Conservation (phyloP, 2,113 vertebrate genomes). For the Caranx melampygus region DNA sequence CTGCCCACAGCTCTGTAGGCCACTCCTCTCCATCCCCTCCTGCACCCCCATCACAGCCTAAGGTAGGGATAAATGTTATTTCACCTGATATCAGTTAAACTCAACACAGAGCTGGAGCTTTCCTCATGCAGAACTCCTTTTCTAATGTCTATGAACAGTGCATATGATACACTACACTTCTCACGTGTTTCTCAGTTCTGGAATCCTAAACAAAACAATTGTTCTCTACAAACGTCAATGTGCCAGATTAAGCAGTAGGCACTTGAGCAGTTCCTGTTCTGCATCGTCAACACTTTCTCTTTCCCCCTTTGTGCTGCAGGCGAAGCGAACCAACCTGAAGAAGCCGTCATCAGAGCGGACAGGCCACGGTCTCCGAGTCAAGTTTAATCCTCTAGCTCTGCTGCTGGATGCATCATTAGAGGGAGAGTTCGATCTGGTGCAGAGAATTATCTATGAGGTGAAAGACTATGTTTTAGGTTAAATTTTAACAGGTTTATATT, state of each 20-base stretch:
- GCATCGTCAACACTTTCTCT: neutral
- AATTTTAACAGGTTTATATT: too few species aligned
- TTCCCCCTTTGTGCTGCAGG: constrained; percentile 71
- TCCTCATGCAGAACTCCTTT: neutral
- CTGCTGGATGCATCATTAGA: constrained; percentile 96
- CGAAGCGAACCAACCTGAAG: constrained; percentile 97
- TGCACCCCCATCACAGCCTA: constrained; percentile 63
- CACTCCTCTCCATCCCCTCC: constrained; percentile 76
- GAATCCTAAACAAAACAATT: neutral
- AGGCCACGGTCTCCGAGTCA: constrained; percentile 93
- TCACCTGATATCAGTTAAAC: neutral
- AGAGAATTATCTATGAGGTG: constrained; percentile 98
- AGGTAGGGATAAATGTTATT: constrained; percentile 44
- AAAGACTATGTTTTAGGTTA: neutral
- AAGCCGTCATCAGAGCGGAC: constrained; percentile 95
- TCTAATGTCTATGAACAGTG: neutral
- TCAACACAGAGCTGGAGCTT: neutral
- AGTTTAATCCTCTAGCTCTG: constrained; percentile 95
- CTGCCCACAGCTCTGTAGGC: constrained; percentile 78
- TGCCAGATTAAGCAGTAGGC: neutral
- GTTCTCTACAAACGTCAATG: neutral
- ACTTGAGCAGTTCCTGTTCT: neutral
- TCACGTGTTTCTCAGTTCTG: neutral
- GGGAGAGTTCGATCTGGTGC: constrained; percentile 98
- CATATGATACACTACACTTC: neutral